Conservation (phyloP, 1,140 invertebrate genomes). For the Drosophila gunungcola region DNA sequence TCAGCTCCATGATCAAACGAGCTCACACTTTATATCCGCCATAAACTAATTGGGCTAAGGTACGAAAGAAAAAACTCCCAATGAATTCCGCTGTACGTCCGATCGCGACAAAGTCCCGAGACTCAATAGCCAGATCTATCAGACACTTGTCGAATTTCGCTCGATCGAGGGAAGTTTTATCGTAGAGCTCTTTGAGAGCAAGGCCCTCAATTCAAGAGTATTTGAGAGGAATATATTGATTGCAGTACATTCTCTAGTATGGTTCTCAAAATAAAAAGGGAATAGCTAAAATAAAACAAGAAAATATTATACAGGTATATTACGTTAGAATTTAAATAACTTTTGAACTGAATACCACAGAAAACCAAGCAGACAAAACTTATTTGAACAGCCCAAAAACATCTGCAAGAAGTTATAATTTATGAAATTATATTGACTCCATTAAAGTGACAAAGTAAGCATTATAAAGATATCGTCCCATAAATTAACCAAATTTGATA, state of each 20-base stretch:
- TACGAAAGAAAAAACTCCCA: background rate
- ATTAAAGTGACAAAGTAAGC: slow-evolving; percentile 51
- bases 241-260: background rate
- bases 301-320: background rate
- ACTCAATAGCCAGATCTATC: slow-evolving; percentile 50
- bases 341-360: background rate
- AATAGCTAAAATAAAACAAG: slow-evolving; percentile 8
- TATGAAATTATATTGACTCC: slow-evolving; percentile 18
- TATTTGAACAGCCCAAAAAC: background rate
- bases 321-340: background rate
- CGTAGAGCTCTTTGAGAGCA: slow-evolving; percentile 9
- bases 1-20: slow-evolving; percentile 56
- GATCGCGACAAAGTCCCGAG: slow-evolving; percentile 31
- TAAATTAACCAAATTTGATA: slow-evolving; percentile 32
- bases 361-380: background rate
- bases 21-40: slow-evolving; percentile 26
- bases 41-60: slow-evolving; percentile 32
- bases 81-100: slow-evolving; percentile 24
- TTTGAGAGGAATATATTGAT: slow-evolving; percentile 9
- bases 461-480: slow-evolving; percentile 55
- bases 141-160: slow-evolving; percentile 55
- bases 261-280: slow-evolving; percentile 4
- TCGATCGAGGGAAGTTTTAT: slow-evolving; percentile 48
- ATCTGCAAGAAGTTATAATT: slow-evolving; percentile 17
- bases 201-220: slow-evolving; percentile 31